These are phyloP conservation scores for Arge pagana DNA, from an alignment of 2,888 invertebrate genomes.

Conservation along the genomic window DNA sequence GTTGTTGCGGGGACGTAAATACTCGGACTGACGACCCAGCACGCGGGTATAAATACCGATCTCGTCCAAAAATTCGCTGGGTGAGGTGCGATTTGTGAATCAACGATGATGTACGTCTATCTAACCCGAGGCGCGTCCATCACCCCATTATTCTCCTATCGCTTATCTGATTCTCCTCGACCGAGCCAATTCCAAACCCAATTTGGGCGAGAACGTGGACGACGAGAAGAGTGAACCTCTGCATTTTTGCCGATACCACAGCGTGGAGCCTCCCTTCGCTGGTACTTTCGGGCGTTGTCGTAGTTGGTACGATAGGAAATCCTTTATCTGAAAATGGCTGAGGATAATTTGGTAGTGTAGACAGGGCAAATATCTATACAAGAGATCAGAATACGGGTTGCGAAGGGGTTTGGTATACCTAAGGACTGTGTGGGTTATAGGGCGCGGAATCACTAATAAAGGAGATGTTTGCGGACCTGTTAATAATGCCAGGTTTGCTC, in stretches of 20 bases:
- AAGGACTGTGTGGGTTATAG: slow-evolving; percentile 49
- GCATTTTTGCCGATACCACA: neutral
- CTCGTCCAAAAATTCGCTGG: slow-evolving; percentile 52
- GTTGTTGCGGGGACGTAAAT: slow-evolving; percentile 53
- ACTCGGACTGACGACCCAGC: slow-evolving; percentile 44
- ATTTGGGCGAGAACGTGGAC: neutral
- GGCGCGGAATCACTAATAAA: slow-evolving; percentile 51
- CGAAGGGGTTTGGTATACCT: slow-evolving; percentile 34
- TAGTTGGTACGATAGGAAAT: slow-evolving; percentile 38
- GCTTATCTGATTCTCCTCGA: no score
- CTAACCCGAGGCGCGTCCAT: no score
- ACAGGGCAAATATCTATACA: slow-evolving; percentile 56
- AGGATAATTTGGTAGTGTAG: slow-evolving; percentile 53
- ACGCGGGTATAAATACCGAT: slow-evolving; percentile 36
- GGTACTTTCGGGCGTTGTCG: no score
- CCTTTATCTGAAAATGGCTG: slow-evolving; percentile 52
- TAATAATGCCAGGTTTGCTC: slow-evolving; percentile 55
- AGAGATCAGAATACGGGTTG: slow-evolving; percentile 51
- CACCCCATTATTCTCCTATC: no score
- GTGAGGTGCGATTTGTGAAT: no score
- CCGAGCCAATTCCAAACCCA: no score
- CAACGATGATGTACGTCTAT: no score
- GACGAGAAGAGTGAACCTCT: neutral
- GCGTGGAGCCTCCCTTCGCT: no score
- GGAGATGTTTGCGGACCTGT: slow-evolving; percentile 54